Evolutionary conservation across 2,113 vertebrate genomes (phyloP).

Genomic region (Romanogobio albipinnatus): DNA sequence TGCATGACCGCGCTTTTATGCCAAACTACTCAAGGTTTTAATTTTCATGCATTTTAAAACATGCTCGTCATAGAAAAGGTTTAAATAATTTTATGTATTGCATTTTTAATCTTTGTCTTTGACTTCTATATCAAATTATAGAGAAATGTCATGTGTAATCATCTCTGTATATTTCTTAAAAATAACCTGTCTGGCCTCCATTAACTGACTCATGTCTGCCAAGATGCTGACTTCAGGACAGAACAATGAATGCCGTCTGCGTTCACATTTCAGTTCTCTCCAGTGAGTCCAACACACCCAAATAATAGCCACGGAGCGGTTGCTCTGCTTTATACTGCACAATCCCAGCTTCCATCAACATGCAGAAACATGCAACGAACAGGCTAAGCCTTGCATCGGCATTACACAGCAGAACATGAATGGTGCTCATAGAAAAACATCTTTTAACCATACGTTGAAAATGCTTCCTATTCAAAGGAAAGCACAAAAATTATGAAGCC

Average conservation of each 20-base stretch:
- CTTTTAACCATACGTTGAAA: not conserved
- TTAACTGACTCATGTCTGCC: slow-evolving; percentile 17
- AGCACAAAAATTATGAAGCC: slow-evolving; percentile 9
- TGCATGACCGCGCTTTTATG: too few species aligned
- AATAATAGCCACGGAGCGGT: slow-evolving; percentile 21
- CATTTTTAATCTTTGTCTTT: not conserved
- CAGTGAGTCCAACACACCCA: slow-evolving; percentile 34
- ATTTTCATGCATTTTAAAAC: too few species aligned
- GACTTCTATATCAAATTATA: not conserved
- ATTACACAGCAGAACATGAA: slow-evolving; percentile 29
- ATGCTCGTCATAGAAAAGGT: too few species aligned
- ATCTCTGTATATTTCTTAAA: not conserved
- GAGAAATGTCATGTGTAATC: not conserved
- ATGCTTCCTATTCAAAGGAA: slow-evolving; percentile 9
- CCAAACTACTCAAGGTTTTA: too few species aligned
- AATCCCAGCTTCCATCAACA: slow-evolving; percentile 33
- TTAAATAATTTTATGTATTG: not conserved
- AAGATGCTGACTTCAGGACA: slow-evolving; percentile 22
- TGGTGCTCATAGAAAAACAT: not conserved
- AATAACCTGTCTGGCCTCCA: slow-evolving; percentile 10
- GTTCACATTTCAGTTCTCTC: slow-evolving; percentile 25
- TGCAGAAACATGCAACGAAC: slow-evolving; percentile 1
- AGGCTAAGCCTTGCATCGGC: slow-evolving; percentile 6
- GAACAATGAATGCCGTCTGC: slow-evolving; percentile 1
- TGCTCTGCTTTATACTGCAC: slow-evolving; percentile 29